Base-by-base conservation (phyloP, 1,140 invertebrate genomes). In the Drosophila burlai region DNA sequence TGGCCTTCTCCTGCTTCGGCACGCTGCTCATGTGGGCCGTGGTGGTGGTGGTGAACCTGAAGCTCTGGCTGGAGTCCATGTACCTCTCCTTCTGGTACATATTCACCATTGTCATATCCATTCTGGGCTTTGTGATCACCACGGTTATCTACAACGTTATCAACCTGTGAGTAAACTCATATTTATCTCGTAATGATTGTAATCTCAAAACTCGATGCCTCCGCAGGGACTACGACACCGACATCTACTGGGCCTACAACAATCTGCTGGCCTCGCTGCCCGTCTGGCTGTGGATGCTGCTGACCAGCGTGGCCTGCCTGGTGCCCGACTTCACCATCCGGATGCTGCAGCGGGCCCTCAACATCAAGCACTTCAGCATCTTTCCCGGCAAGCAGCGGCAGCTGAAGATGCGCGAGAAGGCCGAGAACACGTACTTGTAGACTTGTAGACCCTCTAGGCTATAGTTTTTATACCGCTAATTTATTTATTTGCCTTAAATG, bases 41-140 rank as follows among this genome's bases (percentile, higher is more conserved):
- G 67, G 93, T 94, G 26, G 66, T 95, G 43, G 74, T 94, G 3
- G 94, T 93, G 11, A 94, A 93, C 76, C 79, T 95, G 4, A 94
- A 96, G 94, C 85, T 96, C 71, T 94, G 95, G 81, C 83, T 97
- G 24, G 94, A 95, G 67, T 95, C 96, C 34, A 94, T 94, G 55
- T 96, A 96, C 90, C 95, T 96, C 81, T 96, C 95, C 2, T 74
- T 93, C 55, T 93, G 95, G 34, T 95, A 96, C 73, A 92, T 96
- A 13, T 62, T 93, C 1, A 94, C 95, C 24, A 85, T 95, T 3
- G 13, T 95, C 6, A 75, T 95, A 18, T 96, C 96, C 0, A 93
- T 96, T 75, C 31, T 96, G 2, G 81, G 93, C 11, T 96, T 96
- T 79, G 84, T 96, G 3, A 52, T 82, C n/a, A 93, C 95, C 49